Conservation (phyloP, 2,888 invertebrate species). For the Drosophila tripunctata region DNA sequence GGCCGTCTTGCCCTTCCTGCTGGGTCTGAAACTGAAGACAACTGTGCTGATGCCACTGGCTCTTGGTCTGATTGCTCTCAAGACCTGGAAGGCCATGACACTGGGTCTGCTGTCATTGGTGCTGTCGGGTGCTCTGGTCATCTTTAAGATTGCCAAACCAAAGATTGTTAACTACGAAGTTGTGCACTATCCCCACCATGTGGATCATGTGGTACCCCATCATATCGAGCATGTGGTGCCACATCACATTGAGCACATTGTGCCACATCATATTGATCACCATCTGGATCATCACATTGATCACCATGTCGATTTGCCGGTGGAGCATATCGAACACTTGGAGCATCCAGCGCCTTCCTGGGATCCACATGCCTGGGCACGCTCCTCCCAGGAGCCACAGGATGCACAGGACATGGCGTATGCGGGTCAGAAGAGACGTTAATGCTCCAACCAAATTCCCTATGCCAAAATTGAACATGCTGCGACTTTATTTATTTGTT, state of each 20-base stretch:
- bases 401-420: conserved; percentile 84
- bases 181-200: conserved; percentile 89
- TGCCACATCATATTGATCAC: conserved; percentile 84
- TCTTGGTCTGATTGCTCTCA: conserved; percentile 92
- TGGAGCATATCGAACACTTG: conserved; percentile 86
- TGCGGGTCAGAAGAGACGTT: conserved; percentile 79
- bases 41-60: conserved; percentile 92
- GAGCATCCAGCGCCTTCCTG: conserved; percentile 84
- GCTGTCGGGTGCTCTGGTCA: conserved; percentile 92
- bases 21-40: conserved; percentile 94
- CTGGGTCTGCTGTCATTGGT: conserved; percentile 93
- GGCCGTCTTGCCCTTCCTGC: conserved; percentile 92
- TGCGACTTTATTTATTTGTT: conserved; percentile 57
- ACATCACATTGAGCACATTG: conserved; percentile 81
- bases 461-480: conserved; percentile 38
- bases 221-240: conserved; percentile 82
- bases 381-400: conserved; percentile 85
- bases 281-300: conserved; percentile 85
- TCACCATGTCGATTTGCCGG: conserved; percentile 84
- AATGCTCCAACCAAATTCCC: neutral
- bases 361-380: conserved; percentile 87
- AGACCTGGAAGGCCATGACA: conserved; percentile 95
- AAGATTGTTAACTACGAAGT: conserved; percentile 94
- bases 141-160: conserved; percentile 94
- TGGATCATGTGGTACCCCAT: conserved; percentile 82